Percentiles rank a stretch among this genome's conserved stretches.
phyloP scores from a whole-genome alignment of 2,797 vertebrate genomes.

The Protonibea diacanthus region DNA sequence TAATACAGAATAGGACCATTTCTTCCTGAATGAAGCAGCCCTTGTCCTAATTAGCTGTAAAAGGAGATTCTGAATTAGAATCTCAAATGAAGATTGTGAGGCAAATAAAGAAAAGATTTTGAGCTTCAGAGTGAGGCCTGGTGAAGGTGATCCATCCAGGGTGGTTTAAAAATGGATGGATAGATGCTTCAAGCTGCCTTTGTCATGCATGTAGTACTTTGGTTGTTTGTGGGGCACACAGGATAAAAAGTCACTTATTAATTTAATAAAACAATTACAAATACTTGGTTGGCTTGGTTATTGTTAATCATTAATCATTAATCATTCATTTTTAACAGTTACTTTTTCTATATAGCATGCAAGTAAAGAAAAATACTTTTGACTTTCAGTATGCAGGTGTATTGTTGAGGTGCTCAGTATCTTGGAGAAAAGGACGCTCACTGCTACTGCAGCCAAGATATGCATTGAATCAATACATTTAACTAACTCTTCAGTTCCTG shows the following conservation, averaged over 20 bases:
- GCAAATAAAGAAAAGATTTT: slow-evolving; percentile 71
- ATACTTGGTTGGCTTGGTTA: too few species aligned
- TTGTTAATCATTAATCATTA: too few species aligned
- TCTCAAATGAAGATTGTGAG: slow-evolving; percentile 62
- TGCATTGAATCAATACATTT: background rate
- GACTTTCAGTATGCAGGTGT: background rate
- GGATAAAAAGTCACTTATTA: background rate
- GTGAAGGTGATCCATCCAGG: background rate
- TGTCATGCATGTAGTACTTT: background rate
- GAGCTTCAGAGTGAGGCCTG: slow-evolving; percentile 15
- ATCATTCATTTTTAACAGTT: background rate
- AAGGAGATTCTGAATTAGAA: slow-evolving; percentile 62
- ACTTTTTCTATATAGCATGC: background rate
- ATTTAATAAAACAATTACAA: background rate
- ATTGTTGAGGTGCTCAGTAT: background rate
- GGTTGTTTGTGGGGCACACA: background rate
- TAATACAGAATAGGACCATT: slow-evolving; percentile 26
- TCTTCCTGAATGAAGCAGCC: slow-evolving; percentile 56
- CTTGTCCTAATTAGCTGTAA: slow-evolving; percentile 79
- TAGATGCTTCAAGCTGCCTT: background rate
- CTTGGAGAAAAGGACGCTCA: background rate
- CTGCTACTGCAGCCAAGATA: background rate
- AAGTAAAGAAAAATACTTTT: background rate
- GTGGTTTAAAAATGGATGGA: background rate
- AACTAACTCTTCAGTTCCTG: background rate